Conservation (phyloP, 2,888 invertebrate genomes). For the Eurois occulta region DNA sequence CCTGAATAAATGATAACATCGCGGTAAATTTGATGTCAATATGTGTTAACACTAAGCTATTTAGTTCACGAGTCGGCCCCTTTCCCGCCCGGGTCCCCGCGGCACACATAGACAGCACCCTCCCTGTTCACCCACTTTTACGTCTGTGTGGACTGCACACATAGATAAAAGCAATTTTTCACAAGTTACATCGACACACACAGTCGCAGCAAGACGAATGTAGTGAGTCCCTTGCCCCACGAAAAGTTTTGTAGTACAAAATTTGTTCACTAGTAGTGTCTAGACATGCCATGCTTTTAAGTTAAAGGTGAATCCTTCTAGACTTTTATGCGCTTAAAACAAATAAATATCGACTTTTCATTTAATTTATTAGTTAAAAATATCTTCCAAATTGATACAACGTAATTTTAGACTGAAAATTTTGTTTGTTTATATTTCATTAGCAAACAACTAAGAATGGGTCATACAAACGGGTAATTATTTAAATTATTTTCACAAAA, state of each 20-base stretch:
- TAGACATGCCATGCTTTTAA: slow-evolving; percentile 89
- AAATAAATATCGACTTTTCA: slow-evolving; percentile 70
- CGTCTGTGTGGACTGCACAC: slow-evolving; percentile 78
- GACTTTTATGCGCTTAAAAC: slow-evolving; percentile 80
- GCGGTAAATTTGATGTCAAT: slow-evolving; percentile 91
- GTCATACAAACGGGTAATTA: neutral
- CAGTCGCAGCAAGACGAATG: slow-evolving; percentile 77
- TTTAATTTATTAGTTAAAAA: slow-evolving; percentile 40
- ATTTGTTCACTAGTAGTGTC: slow-evolving; percentile 89
- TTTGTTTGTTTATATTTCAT: slow-evolving; percentile 11
- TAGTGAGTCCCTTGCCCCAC: slow-evolving; percentile 87
- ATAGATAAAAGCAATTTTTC: slow-evolving; percentile 86
- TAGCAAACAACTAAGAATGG: neutral
- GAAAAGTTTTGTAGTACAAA: slow-evolving; percentile 89
- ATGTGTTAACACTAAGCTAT: slow-evolving; percentile 91
- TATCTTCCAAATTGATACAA: slow-evolving; percentile 22
- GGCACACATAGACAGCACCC: slow-evolving; percentile 73
- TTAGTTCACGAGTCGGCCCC: slow-evolving; percentile 89
- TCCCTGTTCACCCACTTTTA: slow-evolving; percentile 69
- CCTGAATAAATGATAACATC: slow-evolving; percentile 90
- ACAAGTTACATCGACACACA: slow-evolving; percentile 86
- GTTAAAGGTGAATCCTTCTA: slow-evolving; percentile 86
- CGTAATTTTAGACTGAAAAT: neutral
- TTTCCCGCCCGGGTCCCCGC: slow-evolving; percentile 77
- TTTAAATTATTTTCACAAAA: slow-evolving; percentile 14